Conservation (phyloP, 2,888 invertebrate genomes). For the Lasioglossum calceatum region DNA sequence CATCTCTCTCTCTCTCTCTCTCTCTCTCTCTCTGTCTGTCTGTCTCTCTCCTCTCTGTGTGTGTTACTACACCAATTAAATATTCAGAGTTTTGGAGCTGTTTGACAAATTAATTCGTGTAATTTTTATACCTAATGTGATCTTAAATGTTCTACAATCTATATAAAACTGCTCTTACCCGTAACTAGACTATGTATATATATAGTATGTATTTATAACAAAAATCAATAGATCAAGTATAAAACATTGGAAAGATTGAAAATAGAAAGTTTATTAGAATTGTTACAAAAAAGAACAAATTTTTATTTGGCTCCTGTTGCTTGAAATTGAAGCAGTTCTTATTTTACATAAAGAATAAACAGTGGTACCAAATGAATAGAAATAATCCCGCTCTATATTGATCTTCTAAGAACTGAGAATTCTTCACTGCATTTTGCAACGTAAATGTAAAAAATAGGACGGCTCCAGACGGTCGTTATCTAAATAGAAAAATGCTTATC, state of each 20-base stretch:
- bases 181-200: not conserved
- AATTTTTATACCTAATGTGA: not conserved
- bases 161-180: not conserved
- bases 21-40: too few relatives aligned
- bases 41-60: too few relatives aligned
- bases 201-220: not conserved
- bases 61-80: too few relatives aligned
- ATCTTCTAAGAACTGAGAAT: not conserved
- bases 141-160: not conserved
- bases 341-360: not conserved
- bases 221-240: not conserved
- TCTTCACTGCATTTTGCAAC: not conserved
- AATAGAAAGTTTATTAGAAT: not conserved
- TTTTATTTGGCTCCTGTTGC: not conserved
- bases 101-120: not conserved
- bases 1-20: too few relatives aligned
- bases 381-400: not conserved
- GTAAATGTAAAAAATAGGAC: not conserved
- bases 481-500: not conserved
- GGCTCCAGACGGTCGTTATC: not conserved
- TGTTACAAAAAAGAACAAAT: not conserved
- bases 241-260: not conserved
- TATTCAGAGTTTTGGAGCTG: not conserved
- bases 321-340: not conserved
- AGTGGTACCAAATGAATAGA: accelerated